Conservation (phyloP, 2,113 vertebrate species). For the Peromyscus polionotus region DNA sequence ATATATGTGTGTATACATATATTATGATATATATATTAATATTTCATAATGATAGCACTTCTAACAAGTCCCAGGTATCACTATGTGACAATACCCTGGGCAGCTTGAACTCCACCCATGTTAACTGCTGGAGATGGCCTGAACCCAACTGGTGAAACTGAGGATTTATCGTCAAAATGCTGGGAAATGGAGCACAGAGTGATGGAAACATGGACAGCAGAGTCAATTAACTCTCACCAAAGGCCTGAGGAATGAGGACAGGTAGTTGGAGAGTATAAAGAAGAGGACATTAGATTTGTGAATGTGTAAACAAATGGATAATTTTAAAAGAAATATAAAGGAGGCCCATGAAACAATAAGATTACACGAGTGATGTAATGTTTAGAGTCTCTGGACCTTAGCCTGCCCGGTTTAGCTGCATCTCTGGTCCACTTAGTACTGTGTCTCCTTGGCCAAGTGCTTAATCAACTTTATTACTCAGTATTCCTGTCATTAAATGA, state of each 20-base stretch:
- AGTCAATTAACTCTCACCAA: neutral
- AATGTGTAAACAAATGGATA: neutral
- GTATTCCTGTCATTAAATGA: neutral
- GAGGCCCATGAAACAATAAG: neutral
- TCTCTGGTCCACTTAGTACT: neutral
- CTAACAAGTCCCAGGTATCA: neutral
- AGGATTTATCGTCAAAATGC: neutral
- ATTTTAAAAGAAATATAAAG: neutral
- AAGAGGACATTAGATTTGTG: neutral
- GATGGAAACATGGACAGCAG: neutral
- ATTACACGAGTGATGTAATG: fast-evolving
- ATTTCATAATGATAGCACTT: neutral
- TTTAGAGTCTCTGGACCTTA: neutral
- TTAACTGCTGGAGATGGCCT: neutral
- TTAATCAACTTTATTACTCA: neutral
- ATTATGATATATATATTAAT: neutral
- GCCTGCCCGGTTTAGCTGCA: neutral
- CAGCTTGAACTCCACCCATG: neutral
- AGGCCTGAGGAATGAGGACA: neutral
- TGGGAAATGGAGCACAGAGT: neutral
- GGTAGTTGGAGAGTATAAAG: neutral
- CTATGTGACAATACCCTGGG: neutral
- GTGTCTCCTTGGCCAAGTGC: neutral
- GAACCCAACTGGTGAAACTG: neutral
- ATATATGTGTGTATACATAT: neutral